Conservation (phyloP, 2,888 invertebrate species). For the Eilema sororculum region DNA sequence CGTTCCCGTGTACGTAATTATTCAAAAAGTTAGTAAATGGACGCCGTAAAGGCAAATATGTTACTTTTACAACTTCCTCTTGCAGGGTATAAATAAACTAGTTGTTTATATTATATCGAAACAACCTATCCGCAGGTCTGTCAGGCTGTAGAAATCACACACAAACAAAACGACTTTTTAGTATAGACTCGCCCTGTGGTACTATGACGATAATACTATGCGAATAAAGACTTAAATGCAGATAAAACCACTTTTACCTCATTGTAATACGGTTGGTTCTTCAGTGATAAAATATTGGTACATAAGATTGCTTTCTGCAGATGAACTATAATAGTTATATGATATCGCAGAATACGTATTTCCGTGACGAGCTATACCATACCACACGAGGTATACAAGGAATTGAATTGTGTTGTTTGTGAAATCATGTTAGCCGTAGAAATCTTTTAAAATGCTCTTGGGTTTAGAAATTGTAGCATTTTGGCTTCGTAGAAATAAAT, state of each 20-base stretch:
- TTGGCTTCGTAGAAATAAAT: not conserved
- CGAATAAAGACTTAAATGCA: conserved; percentile 50
- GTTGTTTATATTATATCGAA: conserved; percentile 66
- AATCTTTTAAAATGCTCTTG: not conserved
- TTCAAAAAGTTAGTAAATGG: conserved; percentile 26
- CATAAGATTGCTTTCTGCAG: conserved; percentile 28
- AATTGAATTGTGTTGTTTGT: conserved; percentile 55
- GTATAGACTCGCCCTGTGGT: conserved; percentile 65
- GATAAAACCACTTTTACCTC: conserved; percentile 27
- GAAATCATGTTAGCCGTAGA: conserved; percentile 7
- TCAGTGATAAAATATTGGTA: conserved; percentile 15
- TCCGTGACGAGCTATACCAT: conserved; percentile 51
- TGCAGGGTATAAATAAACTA: conserved; percentile 51
- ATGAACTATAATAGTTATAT: conserved; percentile 51
- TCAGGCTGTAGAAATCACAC: conserved; percentile 57
- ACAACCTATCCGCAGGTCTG: conserved; percentile 60
- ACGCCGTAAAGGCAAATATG: conserved; percentile 31
- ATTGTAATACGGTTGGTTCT: conserved; percentile 29
- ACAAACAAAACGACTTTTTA: conserved; percentile 70
- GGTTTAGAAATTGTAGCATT: not conserved
- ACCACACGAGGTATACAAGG: conserved; percentile 48
- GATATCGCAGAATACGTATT: conserved; percentile 63
- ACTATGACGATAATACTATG: conserved; percentile 63
- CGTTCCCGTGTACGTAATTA: conserved; percentile 14
- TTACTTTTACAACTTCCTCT: conserved; percentile 43